These are phyloP conservation scores for Gasterosteus nipponicus DNA, from an alignment of 2,113 vertebrate species.

Conservation along the genomic window DNA sequence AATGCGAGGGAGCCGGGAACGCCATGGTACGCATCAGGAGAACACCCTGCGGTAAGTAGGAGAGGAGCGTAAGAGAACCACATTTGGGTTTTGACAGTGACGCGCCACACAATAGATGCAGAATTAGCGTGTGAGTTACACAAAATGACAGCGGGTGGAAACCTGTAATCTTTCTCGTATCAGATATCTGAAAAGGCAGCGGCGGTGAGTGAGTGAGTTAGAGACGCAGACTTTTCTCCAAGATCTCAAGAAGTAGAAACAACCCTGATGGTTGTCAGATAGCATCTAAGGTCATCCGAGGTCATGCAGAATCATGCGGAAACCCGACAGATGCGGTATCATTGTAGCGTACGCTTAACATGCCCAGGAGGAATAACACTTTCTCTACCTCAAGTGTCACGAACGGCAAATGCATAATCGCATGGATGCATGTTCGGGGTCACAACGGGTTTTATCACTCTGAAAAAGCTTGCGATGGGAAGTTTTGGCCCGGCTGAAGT, in stretches of 20 bases:
- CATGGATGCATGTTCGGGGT: not conserved
- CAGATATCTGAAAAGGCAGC: conserved; percentile 9
- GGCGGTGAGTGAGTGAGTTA: not conserved
- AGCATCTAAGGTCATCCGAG: not conserved
- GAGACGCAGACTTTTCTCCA: not conserved
- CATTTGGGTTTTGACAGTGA: conserved; percentile 34
- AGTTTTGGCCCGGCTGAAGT: not conserved
- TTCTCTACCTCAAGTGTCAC: not conserved
- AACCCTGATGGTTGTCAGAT: not conserved
- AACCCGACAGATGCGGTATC: not conserved
- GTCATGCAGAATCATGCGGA: not conserved
- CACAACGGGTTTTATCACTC: no score
- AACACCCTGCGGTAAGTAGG: not conserved
- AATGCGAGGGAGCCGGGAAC: not conserved
- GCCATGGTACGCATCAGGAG: not conserved
- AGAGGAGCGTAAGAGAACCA: not conserved
- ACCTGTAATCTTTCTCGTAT: conserved; percentile 3
- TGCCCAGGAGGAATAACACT: not conserved
- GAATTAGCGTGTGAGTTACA: conserved; percentile 46
- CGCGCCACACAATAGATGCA: conserved; percentile 22
- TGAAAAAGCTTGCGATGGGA: not conserved
- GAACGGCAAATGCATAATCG: not conserved
- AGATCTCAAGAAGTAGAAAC: not conserved
- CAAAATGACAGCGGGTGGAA: not conserved
- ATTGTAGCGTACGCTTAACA: not conserved